Evolutionary conservation across 2,888 invertebrate genomes (phyloP).

Genomic region (Zaprionus obscuricornis): DNA sequence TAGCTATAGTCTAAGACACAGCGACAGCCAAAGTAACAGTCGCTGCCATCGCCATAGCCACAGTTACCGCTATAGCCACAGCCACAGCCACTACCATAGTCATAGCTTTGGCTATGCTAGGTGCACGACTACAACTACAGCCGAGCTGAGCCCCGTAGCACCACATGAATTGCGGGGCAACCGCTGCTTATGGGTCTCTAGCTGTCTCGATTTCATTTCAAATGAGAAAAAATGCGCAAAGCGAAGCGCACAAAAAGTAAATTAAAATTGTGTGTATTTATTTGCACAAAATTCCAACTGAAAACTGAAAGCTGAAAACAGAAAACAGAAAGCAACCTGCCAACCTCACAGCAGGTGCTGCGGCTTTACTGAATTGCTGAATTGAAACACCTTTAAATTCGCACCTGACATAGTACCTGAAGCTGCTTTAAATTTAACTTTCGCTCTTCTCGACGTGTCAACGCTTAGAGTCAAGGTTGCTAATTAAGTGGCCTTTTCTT

Average conservation of each 20-base stretch:
- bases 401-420: slow-evolving; percentile 3
- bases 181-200: slow-evolving; percentile 68
- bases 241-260: slow-evolving; percentile 64
- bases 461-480: slow-evolving; percentile 69
- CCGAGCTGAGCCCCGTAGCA: slow-evolving; percentile 11
- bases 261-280: slow-evolving; percentile 74
- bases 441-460: slow-evolving; percentile 13
- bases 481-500: slow-evolving; percentile 65
- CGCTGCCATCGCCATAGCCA: no score
- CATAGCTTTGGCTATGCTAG: background rate
- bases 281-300: slow-evolving; percentile 61
- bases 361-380: background rate
- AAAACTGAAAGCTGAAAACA: slow-evolving; percentile 34
- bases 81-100: slow-evolving; percentile 3
- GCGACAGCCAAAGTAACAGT: no score
- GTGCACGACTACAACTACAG: background rate
- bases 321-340: slow-evolving; percentile 41
- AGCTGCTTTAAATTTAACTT: slow-evolving; percentile 29
- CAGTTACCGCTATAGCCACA: no score
- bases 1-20: no score
- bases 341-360: slow-evolving; percentile 18
- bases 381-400: slow-evolving; percentile 33
- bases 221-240: slow-evolving; percentile 62
- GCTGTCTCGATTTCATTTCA: slow-evolving; percentile 73
- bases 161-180: slow-evolving; percentile 51